A percentile compares a stretch with the other conserved stretches of the same genome.
These are phyloP conservation scores for Ahaetulla prasina DNA, from an alignment of 2,113 vertebrate genomes.

Conservation along the genomic window DNA sequence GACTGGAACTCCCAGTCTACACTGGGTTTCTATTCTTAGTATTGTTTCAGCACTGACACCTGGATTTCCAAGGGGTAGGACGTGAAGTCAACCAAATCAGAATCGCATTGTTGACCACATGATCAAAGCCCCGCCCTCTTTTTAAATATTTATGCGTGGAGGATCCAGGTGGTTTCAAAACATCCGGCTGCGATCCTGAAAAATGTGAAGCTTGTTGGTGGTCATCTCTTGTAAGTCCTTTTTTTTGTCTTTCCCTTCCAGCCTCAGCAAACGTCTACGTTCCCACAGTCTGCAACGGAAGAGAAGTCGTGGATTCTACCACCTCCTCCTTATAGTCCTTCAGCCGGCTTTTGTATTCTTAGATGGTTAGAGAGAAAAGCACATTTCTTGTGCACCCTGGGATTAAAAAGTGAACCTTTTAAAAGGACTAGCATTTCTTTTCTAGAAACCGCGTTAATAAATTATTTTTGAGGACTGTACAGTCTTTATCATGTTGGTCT, in stretches of 20 bases:
- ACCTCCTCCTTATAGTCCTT: slow-evolving; percentile 92
- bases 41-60: neutral
- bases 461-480: slow-evolving; percentile 99
- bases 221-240: neutral
- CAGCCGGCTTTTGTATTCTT: slow-evolving; percentile 70
- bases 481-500: slow-evolving; percentile 90
- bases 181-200: neutral
- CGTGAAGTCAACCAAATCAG: neutral
- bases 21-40: neutral
- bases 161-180: neutral
- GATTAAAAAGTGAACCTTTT: slow-evolving; percentile 41
- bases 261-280: slow-evolving; percentile 89
- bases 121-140: neutral
- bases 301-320: slow-evolving; percentile 98
- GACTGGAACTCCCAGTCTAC: neutral
- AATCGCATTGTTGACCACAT: neutral
- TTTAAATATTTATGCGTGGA: neutral
- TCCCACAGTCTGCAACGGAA: slow-evolving; percentile 92
- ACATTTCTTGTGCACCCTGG: slow-evolving; percentile 67
- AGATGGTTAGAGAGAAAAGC: slow-evolving; percentile 85
- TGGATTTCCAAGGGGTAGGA: neutral
- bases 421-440: slow-evolving; percentile 73
- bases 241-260: slow-evolving; percentile 60
- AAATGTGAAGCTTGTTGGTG: neutral
- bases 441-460: slow-evolving; percentile 90